phyloP scores from a whole-genome alignment of 2,888 invertebrate species.

The Melanostoma mellinum region DNA sequence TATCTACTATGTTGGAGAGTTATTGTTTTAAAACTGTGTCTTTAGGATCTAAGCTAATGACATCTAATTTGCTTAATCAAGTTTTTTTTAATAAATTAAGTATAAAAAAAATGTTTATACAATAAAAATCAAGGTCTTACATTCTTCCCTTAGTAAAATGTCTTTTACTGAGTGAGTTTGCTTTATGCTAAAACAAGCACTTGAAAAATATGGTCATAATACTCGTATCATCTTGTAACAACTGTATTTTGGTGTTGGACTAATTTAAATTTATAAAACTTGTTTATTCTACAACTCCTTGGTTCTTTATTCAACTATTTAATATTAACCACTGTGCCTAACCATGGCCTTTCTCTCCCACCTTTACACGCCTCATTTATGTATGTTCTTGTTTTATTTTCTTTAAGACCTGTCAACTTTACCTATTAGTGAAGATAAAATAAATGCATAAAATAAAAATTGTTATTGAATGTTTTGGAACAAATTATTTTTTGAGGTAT shows the following conservation, averaged over 20 bases:
- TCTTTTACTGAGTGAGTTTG: not conserved
- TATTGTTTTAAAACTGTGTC: no score
- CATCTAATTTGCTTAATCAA: conserved; percentile 62
- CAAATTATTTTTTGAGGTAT: conserved; percentile 27
- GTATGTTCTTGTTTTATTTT: conserved; percentile 53
- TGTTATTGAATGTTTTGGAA: conserved; percentile 33
- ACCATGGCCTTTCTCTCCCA: no score
- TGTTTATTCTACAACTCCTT: no score
- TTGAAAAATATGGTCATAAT: conserved; percentile 36
- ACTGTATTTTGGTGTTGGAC: no score
- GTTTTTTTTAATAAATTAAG: conserved; percentile 40
- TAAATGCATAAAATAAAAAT: conserved; percentile 61
- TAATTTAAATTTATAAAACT: no score
- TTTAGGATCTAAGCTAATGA: conserved; percentile 46
- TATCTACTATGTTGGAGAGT: no score
- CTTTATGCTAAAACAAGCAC: conserved; percentile 46
- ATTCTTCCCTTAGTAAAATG: conserved; percentile 31
- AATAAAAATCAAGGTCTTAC: conserved; percentile 56
- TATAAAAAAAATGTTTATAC: conserved; percentile 64
- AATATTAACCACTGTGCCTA: no score
- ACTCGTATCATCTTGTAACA: no score
- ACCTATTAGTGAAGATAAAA: conserved; percentile 72
- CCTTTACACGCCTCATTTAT: not conserved
- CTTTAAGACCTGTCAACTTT: conserved; percentile 69
- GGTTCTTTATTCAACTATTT: no score